Evolutionary conservation across 1,140 invertebrate species (phyloP).

Genomic region (Drosophila tsacasi): DNA sequence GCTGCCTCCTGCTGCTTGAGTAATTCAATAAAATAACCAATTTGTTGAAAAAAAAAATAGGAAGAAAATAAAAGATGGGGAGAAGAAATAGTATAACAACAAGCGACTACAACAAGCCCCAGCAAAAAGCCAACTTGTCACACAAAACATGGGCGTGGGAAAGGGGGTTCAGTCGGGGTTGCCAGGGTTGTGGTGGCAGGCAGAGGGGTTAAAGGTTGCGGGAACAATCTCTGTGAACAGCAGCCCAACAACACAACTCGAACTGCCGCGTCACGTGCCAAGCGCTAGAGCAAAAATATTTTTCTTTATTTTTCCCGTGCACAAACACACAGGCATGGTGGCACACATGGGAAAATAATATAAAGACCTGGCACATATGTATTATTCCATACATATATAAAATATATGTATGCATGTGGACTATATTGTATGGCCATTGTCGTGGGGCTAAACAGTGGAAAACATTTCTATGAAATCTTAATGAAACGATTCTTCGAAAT

Average conservation of each 20-base stretch:
- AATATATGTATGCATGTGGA: constrained; percentile 12
- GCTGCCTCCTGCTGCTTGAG: constrained; percentile 75
- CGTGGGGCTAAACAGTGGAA: constrained; percentile 49
- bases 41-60: constrained; percentile 71
- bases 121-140: constrained; percentile 71
- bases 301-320: constrained; percentile 43
- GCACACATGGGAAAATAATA: constrained; percentile 21
- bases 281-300: constrained; percentile 76
- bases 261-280: constrained; percentile 72
- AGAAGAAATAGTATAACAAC: constrained; percentile 43
- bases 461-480: constrained; percentile 49
- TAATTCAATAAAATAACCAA: constrained; percentile 84
- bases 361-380: constrained; percentile 41
- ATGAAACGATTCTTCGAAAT: constrained; percentile 45
- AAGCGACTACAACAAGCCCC: constrained; percentile 57
- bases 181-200: neutral
- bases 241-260: constrained; percentile 45
- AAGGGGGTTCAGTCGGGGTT: neutral
- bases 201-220: constrained; percentile 31
- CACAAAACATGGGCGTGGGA: constrained; percentile 39
- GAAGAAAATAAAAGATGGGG: constrained; percentile 4
- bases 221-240: constrained; percentile 57
- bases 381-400: constrained; percentile 6
- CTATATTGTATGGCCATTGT: constrained; percentile 45
- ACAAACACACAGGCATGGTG: constrained; percentile 15